These are phyloP conservation scores for Aphaenogaster ashmeadi DNA, from an alignment of 1,140 invertebrate species.

Conservation along the genomic window DNA sequence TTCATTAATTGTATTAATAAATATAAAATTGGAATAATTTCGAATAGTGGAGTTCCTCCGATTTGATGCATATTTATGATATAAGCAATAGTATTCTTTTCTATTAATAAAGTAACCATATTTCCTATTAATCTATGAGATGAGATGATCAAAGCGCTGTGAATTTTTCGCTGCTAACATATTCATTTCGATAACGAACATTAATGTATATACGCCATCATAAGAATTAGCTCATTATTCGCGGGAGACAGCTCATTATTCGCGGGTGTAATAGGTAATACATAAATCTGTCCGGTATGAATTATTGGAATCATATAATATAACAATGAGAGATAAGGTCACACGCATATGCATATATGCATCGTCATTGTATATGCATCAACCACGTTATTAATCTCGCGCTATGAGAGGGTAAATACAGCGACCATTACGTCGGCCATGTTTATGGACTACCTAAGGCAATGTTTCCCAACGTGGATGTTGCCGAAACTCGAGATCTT, in stretches of 20 bases:
- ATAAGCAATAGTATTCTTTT: too few relatives aligned
- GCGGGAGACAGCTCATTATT: constrained; percentile 31
- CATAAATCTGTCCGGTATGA: constrained; percentile 41
- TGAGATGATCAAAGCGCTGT: not conserved
- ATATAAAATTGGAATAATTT: not conserved
- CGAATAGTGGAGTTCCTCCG: not conserved
- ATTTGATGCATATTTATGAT: not conserved
- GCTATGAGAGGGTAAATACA: constrained; percentile 47
- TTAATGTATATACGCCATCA: not conserved
- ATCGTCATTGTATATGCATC: constrained; percentile 4
- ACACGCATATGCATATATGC: not conserved
- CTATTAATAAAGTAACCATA: not conserved
- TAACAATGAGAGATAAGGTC: constrained; percentile 46
- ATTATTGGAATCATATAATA: constrained; percentile 39
- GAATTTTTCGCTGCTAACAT: not conserved
- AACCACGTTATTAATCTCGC: constrained; percentile 54
- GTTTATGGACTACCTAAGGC: constrained; percentile 50
- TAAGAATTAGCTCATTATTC: constrained; percentile 43
- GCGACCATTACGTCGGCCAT: constrained; percentile 42
- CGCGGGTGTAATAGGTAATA: not conserved
- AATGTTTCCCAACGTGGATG: constrained; percentile 46
- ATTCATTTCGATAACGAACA: constrained; percentile 9
- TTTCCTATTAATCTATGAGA: not conserved
- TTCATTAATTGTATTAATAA: constrained; percentile 40
- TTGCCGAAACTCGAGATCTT: constrained; percentile 44